phyloP scores from a whole-genome alignment of 2,797 vertebrate species.

The Enteromius viviparus region DNA sequence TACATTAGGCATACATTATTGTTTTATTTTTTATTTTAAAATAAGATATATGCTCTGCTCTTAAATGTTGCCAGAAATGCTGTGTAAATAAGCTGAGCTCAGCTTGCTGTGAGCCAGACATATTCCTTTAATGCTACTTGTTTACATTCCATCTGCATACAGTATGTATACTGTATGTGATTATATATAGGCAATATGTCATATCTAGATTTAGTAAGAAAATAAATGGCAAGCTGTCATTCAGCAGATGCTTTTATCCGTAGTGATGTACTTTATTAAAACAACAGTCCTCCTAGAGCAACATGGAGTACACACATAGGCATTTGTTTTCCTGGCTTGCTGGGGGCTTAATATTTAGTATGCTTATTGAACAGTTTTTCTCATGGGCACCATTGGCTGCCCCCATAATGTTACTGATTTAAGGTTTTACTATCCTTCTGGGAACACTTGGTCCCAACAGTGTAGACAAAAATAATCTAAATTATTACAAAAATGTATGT shows the following conservation, averaged over 20 bases:
- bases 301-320: not conserved
- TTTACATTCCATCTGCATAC: constrained; percentile 8
- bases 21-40: not conserved
- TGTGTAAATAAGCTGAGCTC: not conserved
- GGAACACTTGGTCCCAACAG: not conserved
- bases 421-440: constrained; percentile 26
- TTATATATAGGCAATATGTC: not conserved
- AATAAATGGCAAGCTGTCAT: constrained; percentile 13
- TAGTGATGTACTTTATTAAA: not conserved
- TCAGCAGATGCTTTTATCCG: not conserved
- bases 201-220: constrained; percentile 9
- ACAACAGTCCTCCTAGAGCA: not conserved
- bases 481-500: not conserved
- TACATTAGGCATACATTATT: not conserved
- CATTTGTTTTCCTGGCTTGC: not conserved
- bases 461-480: not conserved
- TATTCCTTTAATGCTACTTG: not conserved
- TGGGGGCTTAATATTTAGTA: not conserved
- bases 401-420: constrained; percentile 9
- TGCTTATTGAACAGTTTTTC: constrained; percentile 9
- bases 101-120: not conserved
- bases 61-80: not conserved
- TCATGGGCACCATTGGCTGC: constrained; percentile 9
- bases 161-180: not conserved
- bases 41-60: not conserved